phyloP scores from a whole-genome alignment of 2,113 vertebrate species.

The Dissostichus mawsoni region DNA sequence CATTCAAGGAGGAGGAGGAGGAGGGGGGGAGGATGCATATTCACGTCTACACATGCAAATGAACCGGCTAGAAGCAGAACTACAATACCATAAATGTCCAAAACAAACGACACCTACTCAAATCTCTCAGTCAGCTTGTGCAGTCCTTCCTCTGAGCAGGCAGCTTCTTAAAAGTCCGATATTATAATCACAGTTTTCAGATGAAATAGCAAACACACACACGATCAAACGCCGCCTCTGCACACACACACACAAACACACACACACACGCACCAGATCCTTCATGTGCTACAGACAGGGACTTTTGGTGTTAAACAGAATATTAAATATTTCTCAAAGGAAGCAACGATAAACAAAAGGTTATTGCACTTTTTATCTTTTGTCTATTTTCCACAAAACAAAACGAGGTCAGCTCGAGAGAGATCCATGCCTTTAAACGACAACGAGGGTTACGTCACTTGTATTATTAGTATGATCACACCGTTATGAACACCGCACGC shows the following conservation, averaged over 20 bases:
- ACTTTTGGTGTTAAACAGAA: constrained; percentile 78
- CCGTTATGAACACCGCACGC: constrained; percentile 82
- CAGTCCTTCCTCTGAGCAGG: constrained; percentile 77
- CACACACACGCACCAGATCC: constrained; percentile 65
- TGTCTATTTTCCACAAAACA: constrained; percentile 66
- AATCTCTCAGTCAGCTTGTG: constrained; percentile 72
- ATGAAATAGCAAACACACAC: constrained; percentile 79
- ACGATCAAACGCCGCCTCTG: constrained; percentile 74
- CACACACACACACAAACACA: constrained; percentile 16
- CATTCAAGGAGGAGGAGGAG: constrained; percentile 43
- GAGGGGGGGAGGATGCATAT: constrained; percentile 76
- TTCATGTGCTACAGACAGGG: constrained; percentile 75
- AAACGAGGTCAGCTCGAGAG: constrained; percentile 79
- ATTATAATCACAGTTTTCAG: constrained; percentile 80
- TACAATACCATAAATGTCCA: constrained; percentile 73
- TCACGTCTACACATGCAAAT: constrained; percentile 82
- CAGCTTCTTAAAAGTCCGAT: constrained; percentile 74
- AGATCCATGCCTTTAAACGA: constrained; percentile 81
- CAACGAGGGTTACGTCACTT: constrained; percentile 80
- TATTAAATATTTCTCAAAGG: constrained; percentile 71
- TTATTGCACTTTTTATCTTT: constrained; percentile 85
- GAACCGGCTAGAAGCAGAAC: constrained; percentile 73
- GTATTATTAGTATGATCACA: constrained; percentile 77
- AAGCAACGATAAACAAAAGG: constrained; percentile 83
- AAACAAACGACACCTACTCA: constrained; percentile 51